Evolutionary conservation across 2,797 vertebrate genomes (phyloP).

Genomic region (Alcedo atthis): DNA sequence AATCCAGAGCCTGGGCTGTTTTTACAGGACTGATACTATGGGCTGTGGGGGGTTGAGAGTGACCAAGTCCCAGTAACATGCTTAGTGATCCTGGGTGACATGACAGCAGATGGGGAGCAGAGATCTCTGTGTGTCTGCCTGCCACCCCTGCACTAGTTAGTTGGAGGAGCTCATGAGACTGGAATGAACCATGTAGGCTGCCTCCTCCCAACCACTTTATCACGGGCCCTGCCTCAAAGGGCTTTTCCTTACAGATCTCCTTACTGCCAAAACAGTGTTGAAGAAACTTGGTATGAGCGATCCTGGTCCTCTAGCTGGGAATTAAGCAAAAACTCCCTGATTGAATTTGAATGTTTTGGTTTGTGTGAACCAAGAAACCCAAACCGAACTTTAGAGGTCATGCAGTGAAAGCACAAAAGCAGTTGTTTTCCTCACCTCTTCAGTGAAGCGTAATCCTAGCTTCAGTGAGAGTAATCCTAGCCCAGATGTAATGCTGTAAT

Average conservation of each 20-base stretch:
- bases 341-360: background rate
- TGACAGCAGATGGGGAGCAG: background rate
- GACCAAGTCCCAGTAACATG: accelerated
- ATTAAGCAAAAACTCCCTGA: background rate
- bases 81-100: accelerated
- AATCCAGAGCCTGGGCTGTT: background rate
- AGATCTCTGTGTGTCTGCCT: accelerated
- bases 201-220: background rate
- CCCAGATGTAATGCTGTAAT: slow-evolving; percentile 45
- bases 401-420: slow-evolving; percentile 20
- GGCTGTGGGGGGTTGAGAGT: background rate
- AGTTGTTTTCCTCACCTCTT: slow-evolving; percentile 58
- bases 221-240: background rate
- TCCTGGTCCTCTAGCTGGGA: background rate
- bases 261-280: background rate
- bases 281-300: background rate
- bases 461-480: slow-evolving; percentile 31
- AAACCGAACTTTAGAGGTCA: slow-evolving; percentile 40
- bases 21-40: background rate
- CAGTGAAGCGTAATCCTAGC: background rate
- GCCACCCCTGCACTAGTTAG: background rate
- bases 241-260: slow-evolving; percentile 19
- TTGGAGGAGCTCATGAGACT: background rate
- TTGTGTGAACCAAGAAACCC: slow-evolving; percentile 22
- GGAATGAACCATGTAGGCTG: background rate